Evolutionary conservation across 2,888 invertebrate genomes (phyloP).

Genomic region (Clunio marinus): DNA sequence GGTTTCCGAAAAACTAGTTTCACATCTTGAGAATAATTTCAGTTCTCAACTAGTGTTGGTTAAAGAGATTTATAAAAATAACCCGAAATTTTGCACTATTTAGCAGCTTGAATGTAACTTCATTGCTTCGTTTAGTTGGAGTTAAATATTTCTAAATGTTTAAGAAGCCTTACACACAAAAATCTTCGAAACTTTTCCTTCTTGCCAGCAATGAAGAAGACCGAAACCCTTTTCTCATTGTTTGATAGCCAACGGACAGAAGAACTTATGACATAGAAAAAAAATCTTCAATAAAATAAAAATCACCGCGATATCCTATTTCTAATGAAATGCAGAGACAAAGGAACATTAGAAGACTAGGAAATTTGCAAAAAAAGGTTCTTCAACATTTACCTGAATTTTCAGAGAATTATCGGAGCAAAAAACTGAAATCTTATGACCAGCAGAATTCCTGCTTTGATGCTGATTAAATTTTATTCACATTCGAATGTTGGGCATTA

Average conservation of each 20-base stretch:
- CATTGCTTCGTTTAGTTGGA: neutral
- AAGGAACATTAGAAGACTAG: neutral
- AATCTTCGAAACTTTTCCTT: neutral
- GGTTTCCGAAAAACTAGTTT: constrained; percentile 3
- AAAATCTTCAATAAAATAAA: neutral
- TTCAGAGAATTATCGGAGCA: neutral
- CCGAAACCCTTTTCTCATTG: neutral
- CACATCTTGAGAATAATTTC: neutral
- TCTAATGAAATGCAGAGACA: constrained; percentile 17
- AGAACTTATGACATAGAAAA: neutral
- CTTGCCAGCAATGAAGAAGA: neutral
- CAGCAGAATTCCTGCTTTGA: no score
- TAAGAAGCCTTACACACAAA: neutral
- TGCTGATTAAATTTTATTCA: no score
- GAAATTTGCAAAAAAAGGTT: neutral
- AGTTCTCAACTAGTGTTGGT: neutral
- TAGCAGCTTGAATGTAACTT: neutral
- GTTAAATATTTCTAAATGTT: constrained; percentile 1
- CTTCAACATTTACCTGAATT: neutral
- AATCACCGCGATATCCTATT: constrained; percentile 4
- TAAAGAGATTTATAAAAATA: neutral
- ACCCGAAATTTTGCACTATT: constrained; percentile 18
- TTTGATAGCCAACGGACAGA: constrained; percentile 6
- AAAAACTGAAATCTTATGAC: neutral
- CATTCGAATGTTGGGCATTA: no score